Conservation (phyloP, 64 coral and sea anemone species). For the Pachyseris speciosa region DNA sequence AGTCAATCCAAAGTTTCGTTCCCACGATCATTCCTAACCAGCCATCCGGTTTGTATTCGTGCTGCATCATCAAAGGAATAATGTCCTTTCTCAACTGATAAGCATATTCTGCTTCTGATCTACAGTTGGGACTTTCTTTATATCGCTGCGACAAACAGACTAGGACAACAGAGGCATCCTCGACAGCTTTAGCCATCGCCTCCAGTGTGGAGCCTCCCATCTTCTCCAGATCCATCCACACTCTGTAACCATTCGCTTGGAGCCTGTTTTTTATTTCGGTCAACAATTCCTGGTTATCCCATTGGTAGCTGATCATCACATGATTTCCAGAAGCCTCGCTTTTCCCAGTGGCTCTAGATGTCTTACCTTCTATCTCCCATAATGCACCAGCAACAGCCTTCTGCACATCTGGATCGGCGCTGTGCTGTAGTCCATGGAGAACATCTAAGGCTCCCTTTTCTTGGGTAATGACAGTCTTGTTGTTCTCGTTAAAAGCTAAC, state of each 20-base stretch:
- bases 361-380: conserved; percentile 74
- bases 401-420: conserved; percentile 39
- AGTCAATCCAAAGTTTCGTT: conserved; percentile 47
- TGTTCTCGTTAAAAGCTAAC: conserved; percentile 73
- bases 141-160: conserved; percentile 66
- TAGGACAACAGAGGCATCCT: conserved; percentile 64
- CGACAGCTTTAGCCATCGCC: conserved; percentile 68
- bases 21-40: conserved; percentile 49
- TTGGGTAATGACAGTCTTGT: conserved; percentile 53
- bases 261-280: conserved; percentile 69
- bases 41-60: conserved; percentile 43
- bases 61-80: conserved; percentile 55
- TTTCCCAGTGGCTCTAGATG: neutral
- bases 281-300: conserved; percentile 62
- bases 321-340: conserved; percentile 25
- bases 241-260: conserved; percentile 53
- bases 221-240: conserved; percentile 83
- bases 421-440: conserved; percentile 12
- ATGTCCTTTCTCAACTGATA: conserved; percentile 71
- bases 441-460: conserved; percentile 18
- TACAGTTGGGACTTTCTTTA: conserved; percentile 78
- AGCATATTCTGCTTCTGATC: conserved; percentile 75
- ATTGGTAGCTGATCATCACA: conserved; percentile 84
- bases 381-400: conserved; percentile 73
- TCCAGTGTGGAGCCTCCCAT: conserved; percentile 79